Conservation (phyloP, 2,888 invertebrate genomes). For the Aspidiotus rigidus region DNA sequence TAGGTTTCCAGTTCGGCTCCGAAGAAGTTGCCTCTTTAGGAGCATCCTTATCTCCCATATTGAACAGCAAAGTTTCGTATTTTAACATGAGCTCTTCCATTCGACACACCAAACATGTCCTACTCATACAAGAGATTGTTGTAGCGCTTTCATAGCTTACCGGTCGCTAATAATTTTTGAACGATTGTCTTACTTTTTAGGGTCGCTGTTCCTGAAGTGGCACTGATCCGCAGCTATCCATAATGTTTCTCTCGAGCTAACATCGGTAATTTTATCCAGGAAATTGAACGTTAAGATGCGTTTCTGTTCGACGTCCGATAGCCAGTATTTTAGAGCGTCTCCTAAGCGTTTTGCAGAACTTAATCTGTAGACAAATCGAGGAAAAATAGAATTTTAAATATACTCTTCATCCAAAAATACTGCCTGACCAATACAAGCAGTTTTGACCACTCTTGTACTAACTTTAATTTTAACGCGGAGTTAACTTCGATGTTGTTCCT, state of each 20-base stretch:
- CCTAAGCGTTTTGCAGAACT: constrained; percentile 5
- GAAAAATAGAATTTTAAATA: neutral
- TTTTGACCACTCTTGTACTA: neutral
- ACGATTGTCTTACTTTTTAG: constrained; percentile 5
- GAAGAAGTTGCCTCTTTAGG: constrained; percentile 38
- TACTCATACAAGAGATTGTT: neutral
- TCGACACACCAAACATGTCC: constrained; percentile 45
- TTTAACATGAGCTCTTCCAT: constrained; percentile 45
- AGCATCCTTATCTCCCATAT: constrained; percentile 44
- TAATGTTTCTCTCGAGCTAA: neutral
- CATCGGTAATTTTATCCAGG: constrained; percentile 13
- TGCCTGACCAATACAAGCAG: neutral
- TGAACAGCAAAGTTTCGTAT: constrained; percentile 52
- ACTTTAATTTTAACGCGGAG: constrained; percentile 1
- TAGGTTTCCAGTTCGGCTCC: constrained; percentile 34
- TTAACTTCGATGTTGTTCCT: constrained; percentile 2
- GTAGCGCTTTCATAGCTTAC: neutral
- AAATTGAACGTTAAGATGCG: constrained; percentile 1
- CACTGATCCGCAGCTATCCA: constrained; percentile 11
- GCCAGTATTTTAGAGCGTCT: constrained; percentile 14
- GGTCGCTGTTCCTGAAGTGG: constrained; percentile 6
- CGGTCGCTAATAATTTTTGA: too few species aligned
- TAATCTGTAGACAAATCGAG: neutral
- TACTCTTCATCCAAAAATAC: neutral
- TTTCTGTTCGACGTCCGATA: constrained; percentile 12